Base-by-base conservation (phyloP, 2,797 vertebrate species). In the Xenentodon cancila region DNA sequence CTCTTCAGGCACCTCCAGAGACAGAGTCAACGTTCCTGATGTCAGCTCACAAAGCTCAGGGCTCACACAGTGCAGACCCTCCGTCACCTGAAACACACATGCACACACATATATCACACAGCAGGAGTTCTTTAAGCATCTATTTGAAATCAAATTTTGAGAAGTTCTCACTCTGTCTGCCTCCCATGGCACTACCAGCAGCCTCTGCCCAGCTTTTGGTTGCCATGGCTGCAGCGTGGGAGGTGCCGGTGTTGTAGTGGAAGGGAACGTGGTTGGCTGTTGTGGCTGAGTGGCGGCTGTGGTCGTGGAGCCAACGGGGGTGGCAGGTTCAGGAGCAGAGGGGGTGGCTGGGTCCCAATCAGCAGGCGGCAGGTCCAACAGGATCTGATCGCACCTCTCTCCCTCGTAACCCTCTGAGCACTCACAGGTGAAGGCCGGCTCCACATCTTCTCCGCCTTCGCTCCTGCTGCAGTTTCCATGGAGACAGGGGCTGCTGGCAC, bases 381-480 rank as follows among this genome's bases (percentile, higher is more conserved):
- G 55, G 0, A 92, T 84, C 63, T 62, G 93, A n/a, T 97, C 95
- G 18, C 97, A 99, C 80, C 74, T 76, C 32, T 91, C 82, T 61
- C 97, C 97, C 58, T 91, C 92, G 9, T 94, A 98, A 70, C 96
- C 97, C 7, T 96, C 93, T 0, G 63, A 85, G 75, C 97, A 99
- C 43, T 94, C 17, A 27, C 97, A 99, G 72, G 93, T 84, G 87
- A 96, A 98, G 66, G 93, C 91, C 32, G 89, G 85, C 50, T 85
- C 89, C 16, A 84, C 88, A 4, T 84, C 42, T 47, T 90, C 90
- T 9, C 80, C 84, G 0, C 88, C 73, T 0, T 81, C 30, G 0
- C 79, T 89, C 51, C 55, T 86, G 90, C 95, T 97, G 88, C 97
- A 99, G 96, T 99, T 97, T 79, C 97, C 97, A 96, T 98, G 95